Evolutionary conservation across 2,797 vertebrate genomes (phyloP), one percentile per base, ranked within the genome.

Genomic region (Apodemus agrarius): DNA sequence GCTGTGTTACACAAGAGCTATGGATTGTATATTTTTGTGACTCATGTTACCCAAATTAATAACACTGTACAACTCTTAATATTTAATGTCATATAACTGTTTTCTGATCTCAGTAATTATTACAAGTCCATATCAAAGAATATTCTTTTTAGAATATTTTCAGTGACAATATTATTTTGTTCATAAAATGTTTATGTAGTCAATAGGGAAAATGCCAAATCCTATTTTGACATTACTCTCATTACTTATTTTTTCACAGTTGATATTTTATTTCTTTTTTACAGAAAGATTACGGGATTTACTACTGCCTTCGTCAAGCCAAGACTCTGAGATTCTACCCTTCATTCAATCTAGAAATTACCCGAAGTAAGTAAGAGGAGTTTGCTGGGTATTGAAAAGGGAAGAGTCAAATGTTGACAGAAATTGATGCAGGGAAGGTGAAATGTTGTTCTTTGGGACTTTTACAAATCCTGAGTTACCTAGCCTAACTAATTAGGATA

Each of bases 201-300:
- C 16, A 67, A 80, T 83, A 49, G 74, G 31, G 2, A 95, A 54
- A 96, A 90, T 43, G 89, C 90, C 69, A 31, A 96, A 94, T 94
- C 97, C 4, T 80, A 54, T 95, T 96, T 96, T 93, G 24, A 59
- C 69, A 75, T 84, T 69, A 69, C 82, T 93, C 83, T 97, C 43
- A 19, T 98, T 86, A 89, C 69, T 94, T 90, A 86, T 40, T 54
- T 10, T 92, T 97, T 34, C 0, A 98, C 86, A 98, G 80, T 88
- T 84, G 94, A 89, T 97, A 61, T 97, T 76, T 76, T 8, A 65
- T 84, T 91, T 96, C 88, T 97, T 98, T 87, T 87, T 98, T 90
- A 97, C 99, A 99, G 99, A 99, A 97, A 98, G 99, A 88, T 99
- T 99, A 98, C 98, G 99, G 90, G 99, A 99, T 98, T 98, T 99